phyloP scores from a whole-genome alignment of 2,888 invertebrate genomes.

The Sacculina carcini region DNA sequence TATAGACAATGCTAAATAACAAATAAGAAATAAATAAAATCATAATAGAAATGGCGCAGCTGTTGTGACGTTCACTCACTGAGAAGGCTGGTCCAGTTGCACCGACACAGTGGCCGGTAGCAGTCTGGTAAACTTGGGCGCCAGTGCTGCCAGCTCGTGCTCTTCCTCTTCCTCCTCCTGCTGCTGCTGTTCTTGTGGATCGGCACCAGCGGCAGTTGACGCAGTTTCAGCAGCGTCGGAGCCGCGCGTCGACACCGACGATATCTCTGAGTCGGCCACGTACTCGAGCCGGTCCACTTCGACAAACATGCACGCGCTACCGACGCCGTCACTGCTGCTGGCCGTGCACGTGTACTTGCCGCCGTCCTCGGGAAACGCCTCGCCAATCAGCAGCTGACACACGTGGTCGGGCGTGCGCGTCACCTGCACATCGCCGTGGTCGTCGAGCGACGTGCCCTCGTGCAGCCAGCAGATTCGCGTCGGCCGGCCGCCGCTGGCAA shows the following conservation, averaged over 20 bases:
- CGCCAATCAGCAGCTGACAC: slow-evolving; percentile 50
- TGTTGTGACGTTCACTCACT: too few species aligned
- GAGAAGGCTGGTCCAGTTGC: too few species aligned
- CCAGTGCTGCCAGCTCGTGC: background rate
- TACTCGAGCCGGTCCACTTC: slow-evolving; percentile 44
- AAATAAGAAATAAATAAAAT: too few species aligned
- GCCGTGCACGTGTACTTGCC: slow-evolving; percentile 63
- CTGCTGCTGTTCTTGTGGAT: background rate
- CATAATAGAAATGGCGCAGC: too few species aligned
- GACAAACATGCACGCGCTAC: background rate
- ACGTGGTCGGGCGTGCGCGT: slow-evolving; percentile 45
- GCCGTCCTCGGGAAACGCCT: slow-evolving; percentile 72
- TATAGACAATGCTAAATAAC: too few species aligned
- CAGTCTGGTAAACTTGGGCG: background rate
- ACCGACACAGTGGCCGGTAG: too few species aligned
- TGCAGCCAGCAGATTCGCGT: slow-evolving; percentile 51
- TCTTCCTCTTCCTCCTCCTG: background rate
- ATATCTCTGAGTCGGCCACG: slow-evolving; percentile 58
- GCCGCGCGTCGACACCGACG: slow-evolving; percentile 21
- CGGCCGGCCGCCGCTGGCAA: slow-evolving; percentile 56
- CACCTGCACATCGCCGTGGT: slow-evolving; percentile 37
- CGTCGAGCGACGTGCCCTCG: slow-evolving; percentile 41
- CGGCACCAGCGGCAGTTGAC: background rate
- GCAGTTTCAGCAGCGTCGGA: background rate
- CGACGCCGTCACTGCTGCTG: slow-evolving; percentile 45